Conservation (phyloP, 2,113 vertebrate genomes). For the Colaptes auratus region DNA sequence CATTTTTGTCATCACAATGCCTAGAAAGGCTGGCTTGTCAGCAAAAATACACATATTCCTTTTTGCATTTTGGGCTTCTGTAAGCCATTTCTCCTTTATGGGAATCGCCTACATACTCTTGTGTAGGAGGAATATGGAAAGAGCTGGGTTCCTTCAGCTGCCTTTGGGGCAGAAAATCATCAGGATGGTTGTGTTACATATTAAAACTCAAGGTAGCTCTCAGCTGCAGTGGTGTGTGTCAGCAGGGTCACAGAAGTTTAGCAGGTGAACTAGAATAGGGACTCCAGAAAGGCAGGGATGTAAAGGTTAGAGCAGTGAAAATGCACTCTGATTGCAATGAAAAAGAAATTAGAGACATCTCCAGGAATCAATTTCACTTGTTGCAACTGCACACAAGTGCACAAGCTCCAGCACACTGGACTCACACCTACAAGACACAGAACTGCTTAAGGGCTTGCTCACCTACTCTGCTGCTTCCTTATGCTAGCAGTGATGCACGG, state of each 20-base stretch:
- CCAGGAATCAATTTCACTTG: neutral
- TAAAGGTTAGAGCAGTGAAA: neutral
- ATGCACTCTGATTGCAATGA: neutral
- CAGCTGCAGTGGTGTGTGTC: neutral
- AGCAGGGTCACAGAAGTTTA: neutral
- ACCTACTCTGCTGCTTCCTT: neutral
- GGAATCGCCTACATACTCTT: neutral
- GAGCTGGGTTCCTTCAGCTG: neutral
- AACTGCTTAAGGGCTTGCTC: neutral
- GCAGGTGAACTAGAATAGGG: neutral
- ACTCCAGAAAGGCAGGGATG: neutral
- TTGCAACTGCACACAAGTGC: neutral
- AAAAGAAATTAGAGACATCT: neutral
- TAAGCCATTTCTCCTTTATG: neutral
- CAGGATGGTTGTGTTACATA: neutral
- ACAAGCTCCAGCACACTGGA: neutral
- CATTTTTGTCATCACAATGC: neutral
- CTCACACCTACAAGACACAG: neutral
- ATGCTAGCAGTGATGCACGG: neutral
- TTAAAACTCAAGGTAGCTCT: neutral
- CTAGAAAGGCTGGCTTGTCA: neutral
- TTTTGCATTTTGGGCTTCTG: neutral
- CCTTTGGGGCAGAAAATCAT: neutral
- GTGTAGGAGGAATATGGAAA: neutral
- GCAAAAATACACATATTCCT: neutral